phyloP scores from a whole-genome alignment of 2,797 vertebrate genomes.

The Neosilurus mollespiculum region DNA sequence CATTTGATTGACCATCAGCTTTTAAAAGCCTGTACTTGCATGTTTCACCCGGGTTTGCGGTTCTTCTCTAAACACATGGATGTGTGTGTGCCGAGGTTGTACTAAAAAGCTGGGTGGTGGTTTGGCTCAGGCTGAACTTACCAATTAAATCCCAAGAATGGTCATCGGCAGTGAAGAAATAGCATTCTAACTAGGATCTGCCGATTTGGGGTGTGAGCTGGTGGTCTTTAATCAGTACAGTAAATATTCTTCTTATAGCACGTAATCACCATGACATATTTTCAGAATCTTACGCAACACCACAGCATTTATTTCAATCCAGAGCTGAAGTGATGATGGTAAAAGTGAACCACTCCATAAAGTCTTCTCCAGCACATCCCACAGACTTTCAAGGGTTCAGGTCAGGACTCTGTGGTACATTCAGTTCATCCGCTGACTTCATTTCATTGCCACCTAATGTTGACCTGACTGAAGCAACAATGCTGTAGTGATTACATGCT shows the following conservation, averaged over 20 bases:
- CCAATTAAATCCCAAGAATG: neutral
- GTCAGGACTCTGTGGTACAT: too few species aligned
- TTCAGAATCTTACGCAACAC: too few species aligned
- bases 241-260: neutral
- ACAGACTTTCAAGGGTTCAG: too few species aligned
- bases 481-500: too few species aligned
- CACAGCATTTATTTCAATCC: too few species aligned
- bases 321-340: too few species aligned
- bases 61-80: constrained; percentile 22
- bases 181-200: constrained; percentile 8
- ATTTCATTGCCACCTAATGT: too few species aligned
- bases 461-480: too few species aligned
- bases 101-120: constrained; percentile 16
- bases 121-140: neutral
- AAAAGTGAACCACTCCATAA: too few species aligned
- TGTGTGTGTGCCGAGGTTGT: neutral
- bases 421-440: too few species aligned
- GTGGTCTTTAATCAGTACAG: constrained; percentile 46
- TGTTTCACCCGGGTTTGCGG: constrained; percentile 17
- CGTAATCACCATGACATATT: too few species aligned
- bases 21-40: constrained; percentile 17
- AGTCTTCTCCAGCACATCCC: too few species aligned
- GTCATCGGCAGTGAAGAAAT: neutral
- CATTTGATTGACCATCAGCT: constrained; percentile 27
- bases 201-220: constrained; percentile 49